Conservation (phyloP, 2,888 invertebrate genomes). For the Autographa gamma region DNA sequence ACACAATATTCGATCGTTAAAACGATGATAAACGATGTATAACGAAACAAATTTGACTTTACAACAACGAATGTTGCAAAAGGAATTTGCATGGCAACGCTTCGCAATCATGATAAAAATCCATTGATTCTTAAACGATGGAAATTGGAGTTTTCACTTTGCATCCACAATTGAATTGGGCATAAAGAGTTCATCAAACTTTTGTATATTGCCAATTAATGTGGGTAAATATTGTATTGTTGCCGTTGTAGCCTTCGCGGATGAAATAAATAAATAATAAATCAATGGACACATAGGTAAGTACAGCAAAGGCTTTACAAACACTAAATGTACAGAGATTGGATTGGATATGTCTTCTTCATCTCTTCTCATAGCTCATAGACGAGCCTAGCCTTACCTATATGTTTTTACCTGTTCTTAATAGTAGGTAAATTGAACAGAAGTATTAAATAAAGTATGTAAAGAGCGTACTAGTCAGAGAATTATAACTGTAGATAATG, state of each 20-base stretch:
- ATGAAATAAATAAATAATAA: too few relatives aligned
- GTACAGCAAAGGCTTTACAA: too few relatives aligned
- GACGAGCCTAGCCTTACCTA: too few relatives aligned
- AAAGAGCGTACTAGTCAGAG: too few relatives aligned
- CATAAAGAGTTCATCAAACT: constrained; percentile 19
- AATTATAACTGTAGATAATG: too few relatives aligned
- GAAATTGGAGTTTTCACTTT: constrained; percentile 46
- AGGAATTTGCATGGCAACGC: constrained; percentile 49
- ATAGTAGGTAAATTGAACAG: neutral
- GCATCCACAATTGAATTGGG: constrained; percentile 30
- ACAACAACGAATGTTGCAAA: constrained; percentile 30
- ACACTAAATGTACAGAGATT: too few relatives aligned
- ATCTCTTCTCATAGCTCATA: too few relatives aligned
- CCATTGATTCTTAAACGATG: constrained; percentile 54
- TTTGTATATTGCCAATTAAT: neutral
- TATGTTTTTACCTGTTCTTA: too few relatives aligned
- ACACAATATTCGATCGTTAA: constrained; percentile 19
- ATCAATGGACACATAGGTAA: too few relatives aligned
- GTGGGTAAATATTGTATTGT: neutral
- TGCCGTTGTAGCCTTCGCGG: too few relatives aligned
- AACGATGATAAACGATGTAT: constrained; percentile 14
- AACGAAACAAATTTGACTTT: constrained; percentile 34
- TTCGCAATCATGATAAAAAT: constrained; percentile 42
- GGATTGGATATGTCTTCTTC: too few relatives aligned
- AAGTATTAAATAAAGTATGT: neutral